Evolutionary conservation across 2,888 invertebrate species (phyloP).

Genomic region (Tineola bisselliella): DNA sequence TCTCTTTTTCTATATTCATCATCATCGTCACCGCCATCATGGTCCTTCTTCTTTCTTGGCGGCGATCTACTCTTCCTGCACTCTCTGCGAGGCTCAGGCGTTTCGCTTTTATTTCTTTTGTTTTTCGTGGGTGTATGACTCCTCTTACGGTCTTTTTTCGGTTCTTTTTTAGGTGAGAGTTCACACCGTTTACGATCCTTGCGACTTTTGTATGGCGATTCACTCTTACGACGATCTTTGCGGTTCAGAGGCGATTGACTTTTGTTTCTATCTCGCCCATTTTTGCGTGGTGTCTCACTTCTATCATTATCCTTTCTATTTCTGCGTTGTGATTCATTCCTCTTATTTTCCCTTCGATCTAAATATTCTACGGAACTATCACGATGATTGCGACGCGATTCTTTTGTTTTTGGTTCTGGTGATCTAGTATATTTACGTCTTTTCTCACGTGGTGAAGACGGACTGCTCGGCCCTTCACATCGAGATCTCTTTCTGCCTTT

Average conservation of each 20-base stretch:
- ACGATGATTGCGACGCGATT: background rate
- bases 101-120: slow-evolving; percentile 24
- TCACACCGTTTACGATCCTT: slow-evolving; percentile 23
- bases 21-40: slow-evolving; percentile 21
- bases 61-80: slow-evolving; percentile 31
- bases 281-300: background rate
- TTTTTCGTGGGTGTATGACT: slow-evolving; percentile 16
- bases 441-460: slow-evolving; percentile 46
- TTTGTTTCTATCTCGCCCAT: background rate
- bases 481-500: slow-evolving; percentile 25
- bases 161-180: slow-evolving; percentile 7
- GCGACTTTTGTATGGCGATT: background rate
- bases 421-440: slow-evolving; percentile 35
- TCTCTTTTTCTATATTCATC: slow-evolving; percentile 28
- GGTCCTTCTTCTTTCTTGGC: slow-evolving; percentile 23
- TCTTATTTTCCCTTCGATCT: background rate
- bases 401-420: background rate
- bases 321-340: background rate
- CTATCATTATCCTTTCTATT: background rate
- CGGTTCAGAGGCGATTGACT: background rate
- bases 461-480: slow-evolving; percentile 20
- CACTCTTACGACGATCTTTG: slow-evolving; percentile 15
- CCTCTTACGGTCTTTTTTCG: slow-evolving; percentile 21
- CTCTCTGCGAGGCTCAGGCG: slow-evolving; percentile 23
- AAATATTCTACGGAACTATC: background rate